Base-by-base conservation (phyloP, 2,113 vertebrate species). In the Hassar affinis region DNA sequence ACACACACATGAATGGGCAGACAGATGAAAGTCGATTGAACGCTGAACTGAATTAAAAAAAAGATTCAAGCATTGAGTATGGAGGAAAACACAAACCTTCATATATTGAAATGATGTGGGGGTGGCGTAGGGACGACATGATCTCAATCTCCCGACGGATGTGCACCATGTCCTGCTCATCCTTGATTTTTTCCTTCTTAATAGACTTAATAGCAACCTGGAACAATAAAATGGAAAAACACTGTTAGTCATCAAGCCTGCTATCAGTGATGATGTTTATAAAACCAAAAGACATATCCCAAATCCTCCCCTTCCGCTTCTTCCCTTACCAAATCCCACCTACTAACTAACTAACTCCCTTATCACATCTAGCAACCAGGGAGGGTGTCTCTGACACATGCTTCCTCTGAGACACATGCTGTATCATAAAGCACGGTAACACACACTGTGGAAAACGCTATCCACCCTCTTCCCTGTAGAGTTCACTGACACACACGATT, bases 171-270 rank as follows among this genome's bases (percentile, higher is more conserved):
- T 99, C 98, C 91, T 98, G 97, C 78, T 99, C 97, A 88, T 99
- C 97, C 93, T 98, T 98, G 95, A 99, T 99, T 95, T 97, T 98
- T 93, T 99, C 97, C 94, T 99, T 99, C 92, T 96, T 95, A 87
- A 99, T 99, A 68, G 97, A 99, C 95, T 99, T 99, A 93, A 99
- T 99, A 90, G 98, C 98, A 91, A 99, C 97, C 98, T 99, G 94
- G 86, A 64, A 66, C 30, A 25, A 82, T 38, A 45, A 87, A 49
- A 82, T 1, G 61, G 49, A 84, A 38, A 5, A 75, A 79, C 7
- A 10, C 4, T 9, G 51, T 79, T 35, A 56, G 11, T 56, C 10
- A 56, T 56, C 30, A 56, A 52, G 5, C 25, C n/a, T 61, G 3
- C n/a, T 15, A 71, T n/a, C 68, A 71, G 25, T 27, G 14, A 15